A percentile compares a stretch with the other conserved stretches of the same genome.
Evolutionary conservation across 2,797 vertebrate species (phyloP).

Genomic region (Bradypodion pumilum): DNA sequence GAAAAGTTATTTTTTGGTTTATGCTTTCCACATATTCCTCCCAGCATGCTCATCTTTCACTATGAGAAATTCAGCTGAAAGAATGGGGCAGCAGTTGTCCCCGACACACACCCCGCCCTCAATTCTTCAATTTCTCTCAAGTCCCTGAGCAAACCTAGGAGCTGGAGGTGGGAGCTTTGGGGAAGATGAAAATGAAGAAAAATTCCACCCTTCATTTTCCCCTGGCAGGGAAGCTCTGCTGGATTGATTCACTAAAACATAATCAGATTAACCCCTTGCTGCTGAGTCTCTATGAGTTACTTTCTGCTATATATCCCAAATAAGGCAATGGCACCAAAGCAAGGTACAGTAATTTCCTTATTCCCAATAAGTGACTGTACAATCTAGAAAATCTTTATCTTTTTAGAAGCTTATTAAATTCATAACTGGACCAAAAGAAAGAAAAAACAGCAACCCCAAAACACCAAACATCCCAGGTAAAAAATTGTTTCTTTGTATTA

Average conservation of each 20-base stretch:
- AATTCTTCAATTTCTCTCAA: not conserved
- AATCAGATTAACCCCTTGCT: not conserved
- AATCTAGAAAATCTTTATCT: not conserved
- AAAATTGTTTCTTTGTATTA: conserved; percentile 71
- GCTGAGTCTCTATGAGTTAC: not conserved
- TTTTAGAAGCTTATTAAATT: conserved; percentile 60
- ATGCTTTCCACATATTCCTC: too few relatives aligned
- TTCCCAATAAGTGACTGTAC: not conserved
- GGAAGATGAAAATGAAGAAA: not conserved
- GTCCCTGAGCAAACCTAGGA: not conserved
- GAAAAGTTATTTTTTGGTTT: too few relatives aligned
- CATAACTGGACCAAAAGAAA: conserved; percentile 67
- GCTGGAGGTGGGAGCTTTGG: not conserved
- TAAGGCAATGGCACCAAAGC: not conserved
- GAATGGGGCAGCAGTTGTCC: too few relatives aligned
- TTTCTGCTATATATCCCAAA: not conserved
- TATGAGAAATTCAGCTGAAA: not conserved
- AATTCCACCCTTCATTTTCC: not conserved
- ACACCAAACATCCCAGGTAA: conserved; percentile 31
- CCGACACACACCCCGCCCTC: too few relatives aligned
- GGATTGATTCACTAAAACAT: not conserved
- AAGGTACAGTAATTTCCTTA: not conserved
- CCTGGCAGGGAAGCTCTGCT: not conserved
- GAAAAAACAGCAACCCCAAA: conserved; percentile 44
- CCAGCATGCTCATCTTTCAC: not conserved